These are phyloP conservation scores for Emberiza fucata DNA, from an alignment of 2,113 vertebrate genomes.

Conservation along the genomic window DNA sequence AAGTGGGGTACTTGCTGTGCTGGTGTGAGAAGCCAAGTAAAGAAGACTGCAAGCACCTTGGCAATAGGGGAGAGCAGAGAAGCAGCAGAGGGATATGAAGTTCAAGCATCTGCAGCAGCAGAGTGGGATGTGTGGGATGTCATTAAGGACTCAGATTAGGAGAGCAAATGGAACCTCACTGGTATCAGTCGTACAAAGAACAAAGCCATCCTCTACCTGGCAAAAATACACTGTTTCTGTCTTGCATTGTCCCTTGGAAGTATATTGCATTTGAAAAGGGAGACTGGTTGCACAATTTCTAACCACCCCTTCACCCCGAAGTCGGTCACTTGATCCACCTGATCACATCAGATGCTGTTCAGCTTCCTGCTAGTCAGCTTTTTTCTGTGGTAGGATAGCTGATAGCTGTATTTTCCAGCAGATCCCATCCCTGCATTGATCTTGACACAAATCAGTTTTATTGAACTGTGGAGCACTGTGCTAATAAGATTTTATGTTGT, in stretches of 20 bases:
- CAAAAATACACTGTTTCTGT: neutral
- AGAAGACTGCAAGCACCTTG: neutral
- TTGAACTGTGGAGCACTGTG: neutral
- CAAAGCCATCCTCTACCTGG: neutral
- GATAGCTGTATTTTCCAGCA: neutral
- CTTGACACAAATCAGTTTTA: neutral
- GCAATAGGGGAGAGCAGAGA: neutral
- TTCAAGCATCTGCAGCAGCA: neutral
- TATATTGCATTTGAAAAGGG: neutral
- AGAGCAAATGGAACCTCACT: neutral
- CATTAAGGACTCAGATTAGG: neutral
- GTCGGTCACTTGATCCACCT: neutral
- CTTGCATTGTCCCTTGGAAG: neutral
- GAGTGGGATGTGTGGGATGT: fast-evolving
- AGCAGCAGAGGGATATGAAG: neutral
- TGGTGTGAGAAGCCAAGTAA: neutral
- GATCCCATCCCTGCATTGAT: neutral
- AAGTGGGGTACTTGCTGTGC: neutral
- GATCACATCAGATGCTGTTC: neutral
- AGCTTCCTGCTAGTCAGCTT: neutral
- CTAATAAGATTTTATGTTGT: neutral
- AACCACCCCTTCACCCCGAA: neutral
- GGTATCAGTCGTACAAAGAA: neutral
- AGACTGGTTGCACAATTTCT: neutral
- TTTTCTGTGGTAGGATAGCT: neutral